Base-by-base conservation (phyloP, 2,113 vertebrate species). In the Caretta caretta region DNA sequence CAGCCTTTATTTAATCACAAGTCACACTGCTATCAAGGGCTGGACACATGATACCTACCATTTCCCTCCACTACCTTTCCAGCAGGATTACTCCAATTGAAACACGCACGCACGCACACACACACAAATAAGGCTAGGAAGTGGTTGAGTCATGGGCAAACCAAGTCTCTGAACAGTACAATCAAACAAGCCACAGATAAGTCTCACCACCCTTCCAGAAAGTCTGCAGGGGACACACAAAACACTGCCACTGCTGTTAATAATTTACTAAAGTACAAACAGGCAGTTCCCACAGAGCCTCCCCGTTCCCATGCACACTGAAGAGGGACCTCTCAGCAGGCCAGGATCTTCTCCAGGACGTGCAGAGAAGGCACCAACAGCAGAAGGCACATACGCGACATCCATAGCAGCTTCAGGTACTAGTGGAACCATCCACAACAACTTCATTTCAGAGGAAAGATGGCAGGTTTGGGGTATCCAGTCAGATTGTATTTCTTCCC, bases 181-280 rank as follows among this genome's bases (percentile, higher is more conserved):
- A 27, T 38, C 51, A 10, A 38, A 27, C 27, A 92, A 29, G 93
- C 24, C 54, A 92, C 80, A 51, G 24, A 95, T 91, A 89, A 94
- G 87, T 93, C 96, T 95, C 95, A 83, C 93, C 95, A 94, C 95
- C 93, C 96, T 94, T 94, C 22, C 59, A 90, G 54, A 90, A 90
- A 53, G 8, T 49, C 51, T 48, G 16, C 14, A 76, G 19, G 7
- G 10, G 53, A 87, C 80, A 49, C 69, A 54, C 25, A 62, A 93
- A 93, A 82, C 86, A 72, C 88, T 38, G 22, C 72, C 38, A 38
- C 12, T 11, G 31, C 84, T 90, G 90, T 97, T 98, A 97, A 98
- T 97, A 2, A 97, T 97, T 97, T 78, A 96, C 96, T 87, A 80
- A 81, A 92, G 29, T 83, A 62, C 86, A 82, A 96, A 95, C 42